These are phyloP conservation scores for Apamea monoglypha DNA, from an alignment of 2,888 invertebrate genomes.

Conservation along the genomic window DNA sequence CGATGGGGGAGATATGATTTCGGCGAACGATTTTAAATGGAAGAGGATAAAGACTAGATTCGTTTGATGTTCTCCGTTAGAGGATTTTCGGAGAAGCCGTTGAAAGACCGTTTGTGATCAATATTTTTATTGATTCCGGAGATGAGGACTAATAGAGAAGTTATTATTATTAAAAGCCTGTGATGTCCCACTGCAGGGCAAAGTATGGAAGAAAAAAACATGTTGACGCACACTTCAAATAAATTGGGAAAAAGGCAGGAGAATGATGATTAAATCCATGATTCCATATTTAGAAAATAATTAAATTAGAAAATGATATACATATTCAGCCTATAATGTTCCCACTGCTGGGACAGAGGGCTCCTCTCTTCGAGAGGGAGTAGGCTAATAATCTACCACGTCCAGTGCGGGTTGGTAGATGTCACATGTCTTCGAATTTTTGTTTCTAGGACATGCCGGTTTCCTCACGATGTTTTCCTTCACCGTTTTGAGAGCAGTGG, in stretches of 20 bases:
- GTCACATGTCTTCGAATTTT: neutral
- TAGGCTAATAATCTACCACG: neutral
- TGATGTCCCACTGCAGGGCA: too few species aligned
- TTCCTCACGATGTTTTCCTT: too few species aligned
- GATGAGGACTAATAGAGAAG: neutral
- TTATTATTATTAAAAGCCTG: too few species aligned
- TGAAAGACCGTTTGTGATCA: neutral
- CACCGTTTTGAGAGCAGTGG: too few species aligned
- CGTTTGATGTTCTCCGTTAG: slow-evolving; percentile 1
- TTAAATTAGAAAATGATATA: neutral
- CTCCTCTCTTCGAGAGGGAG: neutral
- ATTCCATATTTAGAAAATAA: neutral
- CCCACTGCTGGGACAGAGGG: neutral
- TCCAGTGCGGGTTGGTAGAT: neutral
- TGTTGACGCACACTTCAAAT: neutral
- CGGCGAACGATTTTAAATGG: slow-evolving; percentile 12
- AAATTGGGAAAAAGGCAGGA: neutral
- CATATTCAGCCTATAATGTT: neutral
- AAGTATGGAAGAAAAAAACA: neutral
- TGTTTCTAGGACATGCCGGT: too few species aligned
- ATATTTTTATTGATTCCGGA: neutral
- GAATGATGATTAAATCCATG: neutral
- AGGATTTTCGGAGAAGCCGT: neutral
- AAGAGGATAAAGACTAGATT: slow-evolving; percentile 19
- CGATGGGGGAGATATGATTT: slow-evolving; percentile 6